Conservation (phyloP, 1,140 invertebrate species). For the Hyposmocoma kahamanoa region DNA sequence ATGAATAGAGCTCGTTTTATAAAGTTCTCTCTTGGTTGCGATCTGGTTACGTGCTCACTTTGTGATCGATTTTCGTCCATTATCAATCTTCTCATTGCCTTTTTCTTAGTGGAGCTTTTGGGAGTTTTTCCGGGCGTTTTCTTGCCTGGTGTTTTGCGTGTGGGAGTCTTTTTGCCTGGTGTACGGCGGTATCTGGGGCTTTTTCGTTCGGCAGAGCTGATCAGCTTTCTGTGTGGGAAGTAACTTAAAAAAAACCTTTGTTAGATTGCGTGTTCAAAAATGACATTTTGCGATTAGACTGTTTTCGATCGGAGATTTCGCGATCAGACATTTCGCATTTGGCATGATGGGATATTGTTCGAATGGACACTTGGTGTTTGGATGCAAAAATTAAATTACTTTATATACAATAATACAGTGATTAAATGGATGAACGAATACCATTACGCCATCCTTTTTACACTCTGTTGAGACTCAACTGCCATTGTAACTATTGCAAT, state of each 20-base stretch:
- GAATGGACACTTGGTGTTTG: too few relatives aligned
- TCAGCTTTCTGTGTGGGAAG: conserved; percentile 67
- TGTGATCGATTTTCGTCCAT: too few relatives aligned
- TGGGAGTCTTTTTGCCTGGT: conserved; percentile 58
- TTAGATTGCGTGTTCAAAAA: background rate
- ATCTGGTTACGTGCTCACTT: conserved; percentile 41
- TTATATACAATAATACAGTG: too few relatives aligned
- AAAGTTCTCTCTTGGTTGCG: conserved; percentile 64
- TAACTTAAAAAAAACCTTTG: conserved; percentile 35
- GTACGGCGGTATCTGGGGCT: conserved; percentile 63
- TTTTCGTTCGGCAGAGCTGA: conserved; percentile 52
- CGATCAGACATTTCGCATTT: too few relatives aligned
- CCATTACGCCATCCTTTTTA: too few relatives aligned
- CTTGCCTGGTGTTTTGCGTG: conserved; percentile 53
- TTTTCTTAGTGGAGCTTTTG: conserved; percentile 67
- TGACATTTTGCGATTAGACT: too few relatives aligned
- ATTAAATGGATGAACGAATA: too few relatives aligned
- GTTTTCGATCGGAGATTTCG: too few relatives aligned
- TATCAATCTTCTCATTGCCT: conserved; percentile 54
- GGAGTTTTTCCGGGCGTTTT: conserved; percentile 67
- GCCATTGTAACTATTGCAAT: too few relatives aligned
- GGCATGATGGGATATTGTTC: too few relatives aligned
- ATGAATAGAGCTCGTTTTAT: conserved; percentile 79
- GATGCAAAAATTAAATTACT: too few relatives aligned
- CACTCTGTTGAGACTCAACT: too few relatives aligned